Evolutionary conservation across 2,888 invertebrate species (phyloP).

Genomic region (Pinctada fucata): DNA sequence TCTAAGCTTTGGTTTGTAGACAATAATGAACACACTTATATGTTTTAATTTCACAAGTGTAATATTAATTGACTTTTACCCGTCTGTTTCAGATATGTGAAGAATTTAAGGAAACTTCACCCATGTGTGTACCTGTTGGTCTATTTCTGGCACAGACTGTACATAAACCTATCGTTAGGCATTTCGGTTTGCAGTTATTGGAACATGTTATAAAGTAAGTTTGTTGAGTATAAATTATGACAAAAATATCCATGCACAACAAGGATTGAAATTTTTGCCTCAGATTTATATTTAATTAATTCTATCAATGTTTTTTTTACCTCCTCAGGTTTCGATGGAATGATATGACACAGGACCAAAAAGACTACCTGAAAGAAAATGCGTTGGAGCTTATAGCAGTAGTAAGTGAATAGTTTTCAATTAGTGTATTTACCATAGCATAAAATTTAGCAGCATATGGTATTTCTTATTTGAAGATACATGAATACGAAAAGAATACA

Average conservation of each 20-base stretch:
- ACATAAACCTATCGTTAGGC: slow-evolving; percentile 87
- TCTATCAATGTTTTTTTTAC: neutral
- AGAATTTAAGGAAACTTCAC: slow-evolving; percentile 90
- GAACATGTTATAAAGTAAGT: slow-evolving; percentile 91
- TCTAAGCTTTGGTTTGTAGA: no score
- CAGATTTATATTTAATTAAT: no score
- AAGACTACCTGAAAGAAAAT: slow-evolving; percentile 89
- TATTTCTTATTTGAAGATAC: no score
- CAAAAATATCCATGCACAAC: neutral
- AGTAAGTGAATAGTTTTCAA: slow-evolving; percentile 54
- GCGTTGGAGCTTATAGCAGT: slow-evolving; percentile 65
- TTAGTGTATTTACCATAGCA: neutral
- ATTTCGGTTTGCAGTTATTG: slow-evolving; percentile 94
- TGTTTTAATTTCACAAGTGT: no score
- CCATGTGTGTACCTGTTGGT: slow-evolving; percentile 92
- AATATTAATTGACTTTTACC: no score
- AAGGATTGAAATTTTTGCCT: neutral
- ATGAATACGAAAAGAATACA: no score
- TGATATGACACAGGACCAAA: slow-evolving; percentile 90
- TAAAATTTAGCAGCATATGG: neutral
- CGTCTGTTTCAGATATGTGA: slow-evolving; percentile 71
- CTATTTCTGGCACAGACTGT: slow-evolving; percentile 85
- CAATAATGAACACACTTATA: no score
- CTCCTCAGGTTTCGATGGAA: slow-evolving; percentile 86
- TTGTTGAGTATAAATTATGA: neutral